Conservation (phyloP, 2,113 vertebrate genomes). For the Neodon shergylaensis region DNA sequence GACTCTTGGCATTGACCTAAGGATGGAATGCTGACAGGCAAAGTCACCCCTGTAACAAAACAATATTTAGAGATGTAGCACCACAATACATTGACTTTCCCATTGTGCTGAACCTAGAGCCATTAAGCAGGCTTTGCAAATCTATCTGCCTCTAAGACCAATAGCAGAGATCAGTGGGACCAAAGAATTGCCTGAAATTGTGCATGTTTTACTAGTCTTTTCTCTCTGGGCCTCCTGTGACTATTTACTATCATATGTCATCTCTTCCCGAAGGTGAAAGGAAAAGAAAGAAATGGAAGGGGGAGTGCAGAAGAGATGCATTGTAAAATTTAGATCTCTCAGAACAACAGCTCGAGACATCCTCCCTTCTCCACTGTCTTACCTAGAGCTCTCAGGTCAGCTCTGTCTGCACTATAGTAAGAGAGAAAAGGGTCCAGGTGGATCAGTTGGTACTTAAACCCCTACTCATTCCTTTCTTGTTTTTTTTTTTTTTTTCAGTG, state of each 20-base stretch:
- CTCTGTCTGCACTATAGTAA: not conserved
- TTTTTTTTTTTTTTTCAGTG: not conserved
- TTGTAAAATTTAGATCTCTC: constrained; percentile 17
- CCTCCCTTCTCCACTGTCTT: not conserved
- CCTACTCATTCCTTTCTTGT: not conserved
- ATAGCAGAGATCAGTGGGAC: not conserved
- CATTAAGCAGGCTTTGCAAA: not conserved
- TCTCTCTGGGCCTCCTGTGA: not conserved
- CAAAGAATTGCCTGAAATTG: not conserved
- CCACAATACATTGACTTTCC: not conserved
- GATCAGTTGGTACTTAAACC: constrained; percentile 25
- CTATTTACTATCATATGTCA: not conserved
- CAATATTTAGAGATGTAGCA: not conserved
- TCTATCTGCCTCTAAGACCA: not conserved
- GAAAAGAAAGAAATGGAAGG: not conserved
- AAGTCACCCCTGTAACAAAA: not conserved
- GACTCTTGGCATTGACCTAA: not conserved
- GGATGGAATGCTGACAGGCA: not conserved
- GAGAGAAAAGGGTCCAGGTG: not conserved
- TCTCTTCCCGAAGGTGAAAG: not conserved
- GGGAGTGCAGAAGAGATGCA: not conserved
- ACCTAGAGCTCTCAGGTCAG: not conserved
- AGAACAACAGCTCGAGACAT: not conserved
- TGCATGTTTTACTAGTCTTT: not conserved
- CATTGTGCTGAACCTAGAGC: not conserved